Evolutionary conservation across 2,888 invertebrate species (phyloP), one percentile per base, ranked within the genome.

Genomic region (Lycocerus yunnanus): DNA sequence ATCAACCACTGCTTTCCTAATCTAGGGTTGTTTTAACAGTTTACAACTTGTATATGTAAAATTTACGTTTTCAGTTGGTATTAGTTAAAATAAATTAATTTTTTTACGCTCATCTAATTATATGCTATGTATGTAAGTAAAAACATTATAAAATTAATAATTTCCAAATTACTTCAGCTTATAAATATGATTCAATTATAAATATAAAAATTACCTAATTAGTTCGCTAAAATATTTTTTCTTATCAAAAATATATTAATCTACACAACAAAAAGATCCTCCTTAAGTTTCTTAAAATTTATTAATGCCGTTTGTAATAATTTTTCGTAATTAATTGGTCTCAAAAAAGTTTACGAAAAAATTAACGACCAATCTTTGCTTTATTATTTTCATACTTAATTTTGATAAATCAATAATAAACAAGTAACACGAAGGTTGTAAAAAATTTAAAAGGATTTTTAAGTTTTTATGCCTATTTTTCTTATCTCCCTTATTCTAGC

Each of bases 1-100:
- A 74, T 71, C 74, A 74, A 71, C 68, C 67, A 70, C 66, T 20
- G 27, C 24, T 16, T 20, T 59, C 69, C 66, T 66, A 61, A 73
- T 66, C 75, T 71, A 67, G 27, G 75, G 66, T 69, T 67, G 61
- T 70, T 66, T 69, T 69, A 69, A 61, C 72, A 67, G 67, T 72
- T 72, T 59, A 69, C 72, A 68, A 72, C 68, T 72, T 72, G 67
- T 71, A 43, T 43, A 43, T 43, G 43, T 43, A 43, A 43, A 43
- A 43, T 43, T 43, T 43, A 43, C 43, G 43, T 43, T 43, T 43
- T 43, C 43, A 43, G 6, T 43, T n/a, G 43, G 43, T 43, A 43
- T 43, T 43, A 43, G 43, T 43, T 43, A 43, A 43, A 43, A 43
- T 43, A n/a, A 43, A 43, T 43, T 43, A 43, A 43, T n/a, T 43